Conservation (phyloP, 2,888 invertebrate species). For the Hemicrepidius hirtus region DNA sequence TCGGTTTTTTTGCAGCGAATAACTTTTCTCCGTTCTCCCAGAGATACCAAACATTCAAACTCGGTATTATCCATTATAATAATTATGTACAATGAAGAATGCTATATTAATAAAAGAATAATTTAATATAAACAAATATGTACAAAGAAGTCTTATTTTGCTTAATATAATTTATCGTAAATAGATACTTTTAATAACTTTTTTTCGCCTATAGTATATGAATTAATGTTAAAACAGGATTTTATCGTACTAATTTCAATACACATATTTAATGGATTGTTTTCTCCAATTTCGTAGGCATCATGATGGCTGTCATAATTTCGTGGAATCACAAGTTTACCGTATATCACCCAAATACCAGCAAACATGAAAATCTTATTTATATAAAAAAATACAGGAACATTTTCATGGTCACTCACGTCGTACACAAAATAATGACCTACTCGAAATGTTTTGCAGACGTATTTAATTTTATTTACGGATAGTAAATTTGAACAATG, state of each 20-base stretch:
- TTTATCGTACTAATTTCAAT: neutral
- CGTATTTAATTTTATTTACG: neutral
- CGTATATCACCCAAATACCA: neutral
- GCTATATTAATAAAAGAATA: neutral
- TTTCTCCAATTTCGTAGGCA: constrained; percentile 1
- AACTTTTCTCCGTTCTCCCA: neutral
- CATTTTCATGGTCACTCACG: neutral
- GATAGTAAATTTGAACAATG: constrained; percentile 2
- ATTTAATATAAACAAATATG: neutral
- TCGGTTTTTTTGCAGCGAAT: neutral
- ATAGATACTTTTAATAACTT: neutral
- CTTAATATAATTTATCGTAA: too few relatives aligned
- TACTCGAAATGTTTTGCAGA: neutral
- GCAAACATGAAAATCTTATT: constrained; percentile 4
- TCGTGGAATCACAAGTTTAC: neutral
- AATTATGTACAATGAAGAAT: neutral
- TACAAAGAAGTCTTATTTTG: too few relatives aligned
- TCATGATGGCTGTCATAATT: constrained; percentile 1
- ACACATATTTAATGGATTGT: neutral
- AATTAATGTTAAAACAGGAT: constrained; percentile 1
- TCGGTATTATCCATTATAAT: neutral
- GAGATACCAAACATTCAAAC: neutral
- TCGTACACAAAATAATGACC: constrained; percentile 1
- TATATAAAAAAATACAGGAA: constrained; percentile 4
- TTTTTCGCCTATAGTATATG: neutral